phyloP scores from a whole-genome alignment of 2,113 vertebrate species.

The Catharus fuscescens region DNA sequence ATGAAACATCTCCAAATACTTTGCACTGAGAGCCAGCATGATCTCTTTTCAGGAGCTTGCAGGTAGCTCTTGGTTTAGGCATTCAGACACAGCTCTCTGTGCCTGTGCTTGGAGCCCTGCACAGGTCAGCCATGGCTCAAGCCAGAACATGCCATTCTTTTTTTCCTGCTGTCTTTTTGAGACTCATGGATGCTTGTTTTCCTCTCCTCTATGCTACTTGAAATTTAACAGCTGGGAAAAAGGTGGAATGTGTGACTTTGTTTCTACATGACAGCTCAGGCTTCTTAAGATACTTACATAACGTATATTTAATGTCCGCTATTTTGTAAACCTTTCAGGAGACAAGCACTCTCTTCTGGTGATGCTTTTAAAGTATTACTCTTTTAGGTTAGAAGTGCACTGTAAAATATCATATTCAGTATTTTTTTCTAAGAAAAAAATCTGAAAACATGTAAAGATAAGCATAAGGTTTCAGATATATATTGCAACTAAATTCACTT shows the following conservation, averaged over 20 bases:
- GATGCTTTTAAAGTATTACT: background rate
- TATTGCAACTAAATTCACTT: background rate
- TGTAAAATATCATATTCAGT: background rate
- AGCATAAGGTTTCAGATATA: background rate
- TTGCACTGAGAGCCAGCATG: background rate
- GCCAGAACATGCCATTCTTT: accelerated
- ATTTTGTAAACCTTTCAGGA: background rate
- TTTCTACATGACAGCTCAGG: background rate
- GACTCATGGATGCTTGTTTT: background rate
- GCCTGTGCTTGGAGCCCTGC: background rate
- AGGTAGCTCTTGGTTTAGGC: background rate
- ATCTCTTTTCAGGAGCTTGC: background rate
- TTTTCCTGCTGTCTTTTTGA: background rate
- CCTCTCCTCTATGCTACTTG: background rate
- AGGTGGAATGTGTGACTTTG: background rate
- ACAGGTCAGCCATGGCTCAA: background rate
- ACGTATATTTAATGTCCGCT: background rate
- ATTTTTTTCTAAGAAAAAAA: background rate
- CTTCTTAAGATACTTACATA: background rate
- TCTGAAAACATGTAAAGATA: background rate
- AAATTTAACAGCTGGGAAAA: background rate
- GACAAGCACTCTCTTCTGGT: background rate
- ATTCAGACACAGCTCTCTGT: accelerated
- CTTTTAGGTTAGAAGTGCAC: background rate
- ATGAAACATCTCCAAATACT: background rate